Percentiles rank a stretch among this genome's conserved stretches.
Conservation (phyloP, 2,888 invertebrate genomes). For the Platynereis dumerilii region DNA sequence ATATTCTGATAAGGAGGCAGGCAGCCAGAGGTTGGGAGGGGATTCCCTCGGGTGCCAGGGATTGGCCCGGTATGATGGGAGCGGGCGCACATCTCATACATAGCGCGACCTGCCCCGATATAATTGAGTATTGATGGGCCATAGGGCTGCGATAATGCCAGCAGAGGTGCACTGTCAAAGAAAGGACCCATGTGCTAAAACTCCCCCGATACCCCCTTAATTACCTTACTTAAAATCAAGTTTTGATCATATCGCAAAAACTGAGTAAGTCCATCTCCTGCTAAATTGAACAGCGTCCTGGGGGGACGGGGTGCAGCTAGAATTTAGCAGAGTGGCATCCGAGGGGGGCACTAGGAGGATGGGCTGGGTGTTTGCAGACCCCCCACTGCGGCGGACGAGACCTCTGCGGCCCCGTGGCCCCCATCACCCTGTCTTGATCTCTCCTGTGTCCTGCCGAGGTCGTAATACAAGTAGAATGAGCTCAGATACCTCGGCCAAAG, state of each 20-base stretch:
- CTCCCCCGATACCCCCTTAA: conserved; percentile 22
- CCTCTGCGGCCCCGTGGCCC: not conserved
- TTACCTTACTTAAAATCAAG: conserved; percentile 29
- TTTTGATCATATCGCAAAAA: conserved; percentile 25
- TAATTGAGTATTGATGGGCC: conserved; percentile 10
- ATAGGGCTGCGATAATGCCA: conserved; percentile 2
- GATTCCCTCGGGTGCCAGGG: not conserved
- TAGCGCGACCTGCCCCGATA: not conserved
- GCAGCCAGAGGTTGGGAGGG: conserved; percentile 10
- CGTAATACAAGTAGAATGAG: too few relatives aligned
- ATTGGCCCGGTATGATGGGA: not conserved
- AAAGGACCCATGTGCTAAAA: conserved; percentile 7
- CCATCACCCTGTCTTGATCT: too few relatives aligned
- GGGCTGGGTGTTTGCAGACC: not conserved
- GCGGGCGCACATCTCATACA: conserved; percentile 1
- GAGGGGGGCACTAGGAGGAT: too few relatives aligned
- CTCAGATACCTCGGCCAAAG: too few relatives aligned
- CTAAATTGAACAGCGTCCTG: conserved; percentile 21
- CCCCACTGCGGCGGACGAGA: not conserved
- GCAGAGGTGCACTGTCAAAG: conserved; percentile 10
- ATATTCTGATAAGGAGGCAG: conserved; percentile 18
- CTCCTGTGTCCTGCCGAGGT: too few relatives aligned
- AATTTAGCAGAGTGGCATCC: not conserved
- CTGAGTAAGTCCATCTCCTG: conserved; percentile 27
- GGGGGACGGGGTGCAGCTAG: conserved; percentile 11